Evolutionary conservation across 2,113 vertebrate species (phyloP), one percentile per base, ranked within the genome.

Genomic region (Recurvirostra avosetta): DNA sequence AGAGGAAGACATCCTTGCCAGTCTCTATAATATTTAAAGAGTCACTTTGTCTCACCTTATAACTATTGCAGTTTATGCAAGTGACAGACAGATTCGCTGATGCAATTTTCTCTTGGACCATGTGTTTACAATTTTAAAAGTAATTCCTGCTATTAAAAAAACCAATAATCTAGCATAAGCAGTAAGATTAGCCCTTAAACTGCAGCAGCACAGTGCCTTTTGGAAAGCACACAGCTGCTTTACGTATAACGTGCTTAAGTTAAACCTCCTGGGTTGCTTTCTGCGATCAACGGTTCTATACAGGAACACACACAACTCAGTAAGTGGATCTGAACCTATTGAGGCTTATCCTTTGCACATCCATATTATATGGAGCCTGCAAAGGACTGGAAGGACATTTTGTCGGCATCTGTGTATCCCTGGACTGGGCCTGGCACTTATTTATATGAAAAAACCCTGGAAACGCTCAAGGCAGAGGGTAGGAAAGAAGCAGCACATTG

Each of bases 201-300:
- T 81, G 20, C 40, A 78, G 26, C 17, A 84, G 49, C 29, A 13
- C 9, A 4, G 4, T 70, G 49, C 32, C 22, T 87, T 81, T 78
- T 75, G 45, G 63, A 78, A 40, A 81, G 50, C 38, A 49, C 8
- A 7, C 38, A 49, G 43, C 36, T 90, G 56, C 62, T 85, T 85
- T 75, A 29, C 3, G 0, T 67, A 1, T 30, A 40, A 53, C 8
- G 25, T 58, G 50, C 1, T 0, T 58, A 45, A 50, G 34, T 92
- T 81, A 65, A 94, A 85, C 23, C 16, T 91, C 77, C 53, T 85
- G 70, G 29, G 7, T 17, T 77, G 26, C 45, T 81, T 59, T 72
- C 36, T 8, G 3, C 30, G 36, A 59, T 43, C 52, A 49, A 29
- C 4, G 1, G 4, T 92, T 91, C 81, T 29, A 15, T 29, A 34